Base-by-base conservation (phyloP, 1,140 invertebrate genomes). In the Zaprionus ghesquierei region DNA sequence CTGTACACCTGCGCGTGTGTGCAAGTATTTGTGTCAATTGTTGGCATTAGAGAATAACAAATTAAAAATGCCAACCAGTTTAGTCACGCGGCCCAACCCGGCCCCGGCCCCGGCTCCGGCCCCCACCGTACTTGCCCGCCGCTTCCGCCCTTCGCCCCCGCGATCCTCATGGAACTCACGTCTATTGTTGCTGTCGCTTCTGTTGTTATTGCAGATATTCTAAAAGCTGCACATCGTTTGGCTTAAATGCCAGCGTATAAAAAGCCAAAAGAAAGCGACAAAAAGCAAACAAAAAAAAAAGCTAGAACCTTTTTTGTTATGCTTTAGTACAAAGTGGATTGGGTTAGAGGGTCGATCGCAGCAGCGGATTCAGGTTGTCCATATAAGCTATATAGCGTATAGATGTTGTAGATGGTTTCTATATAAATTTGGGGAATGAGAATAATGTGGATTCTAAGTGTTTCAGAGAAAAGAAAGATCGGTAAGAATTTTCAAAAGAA, bases 201-300 rank as follows among this genome's bases (percentile, higher is more conserved):
- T 41, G n/a, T 69, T 62, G 20, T 25, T 62, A 18, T 44, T 64
- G 60, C 51, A 63, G 46, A 41, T 15, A 68, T 68, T 72, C 55
- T 68, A 35, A 58, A 66, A 59, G 54, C 46, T 65, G 61, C 69
- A 54, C 49, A 46, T 60, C 35, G 35, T 55, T 74, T 74, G 58
- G 58, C 33, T 51, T 62, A 74, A 74, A 74, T 74, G 71, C 58
- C 65, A 62, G 2, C 35, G n/a, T 15, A 29, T n/a, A n/a, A n/a
- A n/a, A n/a, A n/a, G n/a, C n/a, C n/a, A 33, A 29, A 69, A 74
- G 71, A 74, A 74, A 74, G 71, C 71, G 71, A 69, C 65, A 41
- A 61, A 61, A 62, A 49, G 22, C n/a, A 51, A 33, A 71, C 53
- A 62, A 69, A 44, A 63, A 54, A 56, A 35, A 44, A 25, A 22